phyloP scores from a whole-genome alignment of 2,113 vertebrate species.

The Heterotilapia buettikoferi region DNA sequence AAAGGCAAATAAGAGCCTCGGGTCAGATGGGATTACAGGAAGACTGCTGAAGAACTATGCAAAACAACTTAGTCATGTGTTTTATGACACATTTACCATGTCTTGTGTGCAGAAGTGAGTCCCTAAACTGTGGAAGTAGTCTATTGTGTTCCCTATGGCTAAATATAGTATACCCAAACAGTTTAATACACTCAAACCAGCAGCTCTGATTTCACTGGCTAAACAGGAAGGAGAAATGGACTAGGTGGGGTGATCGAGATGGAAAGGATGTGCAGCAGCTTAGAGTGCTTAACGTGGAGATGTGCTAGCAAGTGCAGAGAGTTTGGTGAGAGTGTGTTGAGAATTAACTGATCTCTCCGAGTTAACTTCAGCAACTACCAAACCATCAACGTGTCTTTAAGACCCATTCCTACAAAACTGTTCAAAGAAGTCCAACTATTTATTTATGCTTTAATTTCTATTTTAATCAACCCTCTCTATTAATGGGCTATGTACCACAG shows the following conservation, averaged over 20 bases:
- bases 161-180: background rate
- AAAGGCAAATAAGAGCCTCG: background rate
- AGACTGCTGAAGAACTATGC: background rate
- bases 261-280: background rate
- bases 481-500: background rate
- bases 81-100: background rate
- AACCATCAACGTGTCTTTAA: background rate
- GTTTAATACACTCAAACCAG: background rate
- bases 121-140: background rate
- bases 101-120: background rate
- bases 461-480: background rate
- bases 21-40: background rate
- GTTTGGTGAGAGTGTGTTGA: background rate
- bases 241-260: background rate
- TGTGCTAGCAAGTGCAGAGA: background rate
- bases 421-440: background rate
- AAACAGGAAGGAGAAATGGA: background rate
- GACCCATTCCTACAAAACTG: background rate
- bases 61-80: background rate
- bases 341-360: fast-evolving
- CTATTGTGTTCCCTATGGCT: background rate
- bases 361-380: background rate
- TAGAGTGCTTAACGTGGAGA: background rate
- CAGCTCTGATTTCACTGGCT: background rate
- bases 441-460: background rate